Evolutionary conservation across 2,113 vertebrate genomes (phyloP).

Genomic region (Synchiropus splendidus): DNA sequence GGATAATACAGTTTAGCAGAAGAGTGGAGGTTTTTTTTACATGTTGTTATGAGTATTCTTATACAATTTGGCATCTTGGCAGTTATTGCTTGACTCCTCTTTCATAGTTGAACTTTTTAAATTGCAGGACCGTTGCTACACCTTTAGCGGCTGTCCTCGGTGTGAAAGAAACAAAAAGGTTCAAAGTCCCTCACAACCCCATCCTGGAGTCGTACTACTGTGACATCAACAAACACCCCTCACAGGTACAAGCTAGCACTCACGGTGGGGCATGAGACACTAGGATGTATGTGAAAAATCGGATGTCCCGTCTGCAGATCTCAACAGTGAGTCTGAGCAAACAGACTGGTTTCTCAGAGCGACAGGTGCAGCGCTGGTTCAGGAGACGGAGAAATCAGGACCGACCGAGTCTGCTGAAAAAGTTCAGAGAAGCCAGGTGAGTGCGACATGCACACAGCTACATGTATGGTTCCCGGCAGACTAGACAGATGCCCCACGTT

Average conservation of each 20-base stretch:
- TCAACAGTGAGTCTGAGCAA: conserved; percentile 55
- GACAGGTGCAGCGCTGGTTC: conserved; percentile 87
- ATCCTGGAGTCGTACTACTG: conserved; percentile 79
- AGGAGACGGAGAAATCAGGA: conserved; percentile 88
- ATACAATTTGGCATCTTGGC: too few species aligned
- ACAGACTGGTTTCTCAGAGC: conserved; percentile 65
- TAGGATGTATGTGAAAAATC: not conserved
- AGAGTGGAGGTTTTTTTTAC: too few species aligned
- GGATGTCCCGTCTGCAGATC: conserved; percentile 33
- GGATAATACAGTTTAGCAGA: too few species aligned
- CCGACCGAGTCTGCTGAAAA: conserved; percentile 87
- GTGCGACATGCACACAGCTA: not conserved
- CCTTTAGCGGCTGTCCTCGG: conserved; percentile 76
- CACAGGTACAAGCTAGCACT: conserved; percentile 28
- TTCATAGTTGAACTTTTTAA: conserved; percentile 2
- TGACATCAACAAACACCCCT: conserved; percentile 66
- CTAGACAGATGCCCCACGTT: conserved; percentile 7
- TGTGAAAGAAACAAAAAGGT: conserved; percentile 77
- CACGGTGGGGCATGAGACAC: too few species aligned
- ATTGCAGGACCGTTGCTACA: conserved; percentile 70
- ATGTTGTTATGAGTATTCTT: too few species aligned
- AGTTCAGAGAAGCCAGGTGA: conserved; percentile 89
- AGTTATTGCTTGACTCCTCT: too few species aligned
- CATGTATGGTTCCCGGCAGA: too few species aligned
- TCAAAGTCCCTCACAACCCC: conserved; percentile 71